These are phyloP conservation scores for Apodemus agrarius DNA, from an alignment of 2,797 vertebrate genomes.

Conservation along the genomic window DNA sequence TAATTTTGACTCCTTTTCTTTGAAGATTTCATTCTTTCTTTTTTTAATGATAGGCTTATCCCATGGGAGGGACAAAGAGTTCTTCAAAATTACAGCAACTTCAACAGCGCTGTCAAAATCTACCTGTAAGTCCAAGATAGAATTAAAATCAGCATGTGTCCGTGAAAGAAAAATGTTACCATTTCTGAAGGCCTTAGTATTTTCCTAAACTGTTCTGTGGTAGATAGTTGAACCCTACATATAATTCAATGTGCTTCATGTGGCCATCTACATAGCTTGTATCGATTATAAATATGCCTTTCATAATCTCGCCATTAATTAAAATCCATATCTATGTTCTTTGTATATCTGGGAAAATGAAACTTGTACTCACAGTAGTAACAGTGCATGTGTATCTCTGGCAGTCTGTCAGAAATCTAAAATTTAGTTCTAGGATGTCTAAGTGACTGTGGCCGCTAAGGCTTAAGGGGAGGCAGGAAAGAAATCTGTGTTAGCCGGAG, in stretches of 20 bases:
- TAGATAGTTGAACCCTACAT: conserved; percentile 32
- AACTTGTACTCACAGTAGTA: no score
- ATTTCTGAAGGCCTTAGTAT: conserved; percentile 19
- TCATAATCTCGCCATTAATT: conserved; percentile 27
- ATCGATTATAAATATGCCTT: conserved; percentile 31
- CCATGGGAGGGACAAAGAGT: background rate
- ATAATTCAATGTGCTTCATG: background rate
- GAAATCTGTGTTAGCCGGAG: background rate
- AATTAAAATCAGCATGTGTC: background rate
- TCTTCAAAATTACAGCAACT: background rate
- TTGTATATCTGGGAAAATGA: background rate
- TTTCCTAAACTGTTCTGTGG: conserved; percentile 19
- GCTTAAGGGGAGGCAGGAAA: background rate
- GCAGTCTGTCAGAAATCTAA: background rate
- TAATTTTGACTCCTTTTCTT: background rate
- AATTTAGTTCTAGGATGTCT: background rate
- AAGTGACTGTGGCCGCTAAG: background rate
- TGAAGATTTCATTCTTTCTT: background rate
- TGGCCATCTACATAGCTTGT: conserved; percentile 15
- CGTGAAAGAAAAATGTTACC: conserved; percentile 25
- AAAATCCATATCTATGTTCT: conserved; percentile 2
- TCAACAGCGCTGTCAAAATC: background rate
- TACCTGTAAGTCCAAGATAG: background rate
- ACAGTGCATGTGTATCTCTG: background rate
- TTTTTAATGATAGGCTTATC: background rate